Evolutionary conservation across 2,888 invertebrate species (phyloP).

Genomic region (Exephanes ischioxanthus): DNA sequence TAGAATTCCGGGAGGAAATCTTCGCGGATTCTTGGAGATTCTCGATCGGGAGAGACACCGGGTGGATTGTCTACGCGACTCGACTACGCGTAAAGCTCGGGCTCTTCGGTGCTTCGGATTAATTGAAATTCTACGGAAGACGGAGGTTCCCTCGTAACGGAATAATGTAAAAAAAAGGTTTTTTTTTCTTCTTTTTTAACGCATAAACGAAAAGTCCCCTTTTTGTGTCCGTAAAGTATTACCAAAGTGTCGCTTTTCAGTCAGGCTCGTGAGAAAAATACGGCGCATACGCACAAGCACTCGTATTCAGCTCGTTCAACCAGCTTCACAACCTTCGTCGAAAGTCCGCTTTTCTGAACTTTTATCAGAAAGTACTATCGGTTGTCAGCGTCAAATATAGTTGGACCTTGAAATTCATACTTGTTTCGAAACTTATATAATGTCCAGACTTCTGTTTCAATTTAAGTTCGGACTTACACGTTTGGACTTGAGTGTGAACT

Average conservation of each 20-base stretch:
- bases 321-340: not conserved
- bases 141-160: not conserved
- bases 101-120: not conserved
- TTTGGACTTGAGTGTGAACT: too few relatives aligned
- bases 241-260: too few relatives aligned
- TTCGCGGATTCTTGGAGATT: constrained; percentile 24
- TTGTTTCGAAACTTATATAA: not conserved
- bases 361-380: not conserved
- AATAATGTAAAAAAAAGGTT: not conserved
- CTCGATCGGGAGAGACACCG: constrained; percentile 20
- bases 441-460: not conserved
- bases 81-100: not conserved
- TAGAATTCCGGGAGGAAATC: constrained; percentile 41
- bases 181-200: too few relatives aligned
- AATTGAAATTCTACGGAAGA: not conserved
- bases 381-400: not conserved
- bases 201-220: too few relatives aligned
- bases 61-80: constrained; percentile 18
- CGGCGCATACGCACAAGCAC: not conserved
- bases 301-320: not conserved
- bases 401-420: not conserved
- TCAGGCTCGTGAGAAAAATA: too few relatives aligned
- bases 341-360: not conserved
- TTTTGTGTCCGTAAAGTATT: too few relatives aligned
- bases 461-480: not conserved